A percentile compares a stretch with the other conserved stretches of the same genome.
These are phyloP conservation scores for Metopolophium dirhodum DNA, from an alignment of 1,140 invertebrate genomes.

Conservation along the genomic window DNA sequence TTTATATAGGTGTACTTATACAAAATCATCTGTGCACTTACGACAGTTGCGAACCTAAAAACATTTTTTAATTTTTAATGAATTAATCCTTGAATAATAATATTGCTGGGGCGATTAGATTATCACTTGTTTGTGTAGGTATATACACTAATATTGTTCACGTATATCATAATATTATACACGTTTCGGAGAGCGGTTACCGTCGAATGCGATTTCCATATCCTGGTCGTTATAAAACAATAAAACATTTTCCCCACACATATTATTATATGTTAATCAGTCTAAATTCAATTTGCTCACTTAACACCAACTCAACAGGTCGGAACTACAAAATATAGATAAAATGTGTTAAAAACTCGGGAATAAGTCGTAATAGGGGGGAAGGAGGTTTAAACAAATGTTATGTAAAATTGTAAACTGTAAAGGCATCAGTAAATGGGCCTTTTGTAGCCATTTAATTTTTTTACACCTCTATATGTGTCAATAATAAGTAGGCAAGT, in stretches of 20 bases:
- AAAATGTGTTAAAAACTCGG: too few relatives aligned
- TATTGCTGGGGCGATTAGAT: background rate
- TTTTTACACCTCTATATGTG: too few relatives aligned
- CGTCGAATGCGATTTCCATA: background rate
- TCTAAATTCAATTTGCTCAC: background rate
- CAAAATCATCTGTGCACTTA: too few relatives aligned
- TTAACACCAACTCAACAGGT: background rate
- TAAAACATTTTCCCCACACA: background rate
- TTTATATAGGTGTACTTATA: too few relatives aligned
- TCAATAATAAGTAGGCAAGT: too few relatives aligned
- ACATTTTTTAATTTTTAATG: background rate
- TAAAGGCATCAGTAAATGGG: too few relatives aligned
- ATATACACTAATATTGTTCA: too few relatives aligned
- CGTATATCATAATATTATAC: background rate
- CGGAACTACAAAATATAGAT: background rate
- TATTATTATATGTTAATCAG: background rate
- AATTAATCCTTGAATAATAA: conserved; percentile 17
- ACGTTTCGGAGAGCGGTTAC: background rate
- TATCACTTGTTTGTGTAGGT: background rate
- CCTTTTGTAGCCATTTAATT: too few relatives aligned
- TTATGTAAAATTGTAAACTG: too few relatives aligned
- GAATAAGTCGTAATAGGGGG: too few relatives aligned
- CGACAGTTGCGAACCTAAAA: background rate
- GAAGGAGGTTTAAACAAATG: too few relatives aligned
- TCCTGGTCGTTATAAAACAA: conserved; percentile 23